These are phyloP conservation scores for Tinea trinotella DNA, from an alignment of 2,888 invertebrate species.

Conservation along the genomic window DNA sequence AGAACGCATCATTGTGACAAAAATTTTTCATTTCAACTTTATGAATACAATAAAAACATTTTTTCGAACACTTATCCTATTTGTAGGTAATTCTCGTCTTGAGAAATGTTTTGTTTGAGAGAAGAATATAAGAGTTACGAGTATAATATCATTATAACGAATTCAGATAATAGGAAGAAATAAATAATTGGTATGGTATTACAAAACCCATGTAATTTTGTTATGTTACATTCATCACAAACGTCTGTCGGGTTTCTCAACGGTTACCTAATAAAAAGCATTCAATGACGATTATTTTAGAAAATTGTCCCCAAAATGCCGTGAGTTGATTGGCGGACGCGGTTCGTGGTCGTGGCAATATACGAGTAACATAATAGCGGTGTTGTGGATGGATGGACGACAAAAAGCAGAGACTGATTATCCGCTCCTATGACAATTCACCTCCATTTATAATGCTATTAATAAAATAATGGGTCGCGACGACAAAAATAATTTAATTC, in stretches of 20 bases:
- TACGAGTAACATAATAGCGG: conserved; percentile 15
- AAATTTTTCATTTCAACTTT: no score
- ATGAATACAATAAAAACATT: no score
- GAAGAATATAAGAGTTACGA: no score
- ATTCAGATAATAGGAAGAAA: background rate
- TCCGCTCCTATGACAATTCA: conserved; percentile 45
- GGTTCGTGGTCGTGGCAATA: conserved; percentile 21
- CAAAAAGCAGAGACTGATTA: conserved; percentile 52
- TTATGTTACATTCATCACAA: conserved; percentile 10
- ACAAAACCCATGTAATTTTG: conserved; percentile 5
- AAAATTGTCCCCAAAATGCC: conserved; percentile 31
- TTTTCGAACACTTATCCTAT: no score
- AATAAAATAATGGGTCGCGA: conserved; percentile 53
- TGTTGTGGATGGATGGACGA: conserved; percentile 40
- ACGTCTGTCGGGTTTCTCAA: background rate
- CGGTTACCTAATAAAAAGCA: conserved; percentile 32
- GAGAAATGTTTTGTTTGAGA: background rate
- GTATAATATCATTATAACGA: background rate
- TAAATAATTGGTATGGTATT: conserved; percentile 2
- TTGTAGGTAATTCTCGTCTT: no score
- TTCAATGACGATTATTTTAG: conserved; percentile 29
- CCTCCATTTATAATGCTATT: conserved; percentile 66
- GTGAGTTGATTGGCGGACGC: conserved; percentile 29
- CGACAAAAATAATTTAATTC: conserved; percentile 44
- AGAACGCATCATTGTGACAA: no score